phyloP scores from a whole-genome alignment of 2,113 vertebrate species.

The Capreolus pygargus region DNA sequence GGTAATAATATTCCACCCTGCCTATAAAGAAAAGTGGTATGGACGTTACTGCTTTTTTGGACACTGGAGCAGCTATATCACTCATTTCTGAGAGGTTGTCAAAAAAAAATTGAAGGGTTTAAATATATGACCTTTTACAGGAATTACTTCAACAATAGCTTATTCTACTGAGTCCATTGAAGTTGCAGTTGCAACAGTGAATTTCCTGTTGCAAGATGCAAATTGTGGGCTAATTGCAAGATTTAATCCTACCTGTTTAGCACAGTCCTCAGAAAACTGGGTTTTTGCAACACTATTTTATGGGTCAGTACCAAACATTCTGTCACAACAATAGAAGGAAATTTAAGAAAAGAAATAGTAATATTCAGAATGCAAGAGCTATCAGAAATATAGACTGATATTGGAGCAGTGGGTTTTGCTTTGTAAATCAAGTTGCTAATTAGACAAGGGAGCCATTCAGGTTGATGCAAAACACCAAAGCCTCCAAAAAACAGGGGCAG shows the following conservation, averaged over 20 bases:
- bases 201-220: conserved; percentile 79
- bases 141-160: conserved; percentile 82
- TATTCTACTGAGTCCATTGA: conserved; percentile 71
- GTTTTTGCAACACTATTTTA: conserved; percentile 64
- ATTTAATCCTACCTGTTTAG: conserved; percentile 76
- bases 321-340: conserved; percentile 13
- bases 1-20: conserved; percentile 42
- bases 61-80: conserved; percentile 70
- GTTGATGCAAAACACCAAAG: not conserved
- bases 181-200: conserved; percentile 70
- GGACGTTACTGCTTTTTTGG: conserved; percentile 71
- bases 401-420: conserved; percentile 19
- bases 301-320: conserved; percentile 50
- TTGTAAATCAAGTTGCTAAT: conserved; percentile 19
- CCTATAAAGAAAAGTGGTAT: conserved; percentile 50
- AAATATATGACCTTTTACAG: conserved; percentile 83
- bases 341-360: not conserved
- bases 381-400: conserved; percentile 41
- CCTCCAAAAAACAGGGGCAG: not conserved
- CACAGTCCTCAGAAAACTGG: conserved; percentile 71
- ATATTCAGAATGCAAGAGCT: not conserved
- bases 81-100: conserved; percentile 79
- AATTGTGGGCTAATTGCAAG: conserved; percentile 80
- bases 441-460: not conserved
- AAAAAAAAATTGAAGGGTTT: conserved; percentile 81